Percentiles rank a stretch among this genome's conserved stretches.
Evolutionary conservation across 2,797 vertebrate genomes (phyloP).

Genomic region (Ptychobarbus kaznakovi): DNA sequence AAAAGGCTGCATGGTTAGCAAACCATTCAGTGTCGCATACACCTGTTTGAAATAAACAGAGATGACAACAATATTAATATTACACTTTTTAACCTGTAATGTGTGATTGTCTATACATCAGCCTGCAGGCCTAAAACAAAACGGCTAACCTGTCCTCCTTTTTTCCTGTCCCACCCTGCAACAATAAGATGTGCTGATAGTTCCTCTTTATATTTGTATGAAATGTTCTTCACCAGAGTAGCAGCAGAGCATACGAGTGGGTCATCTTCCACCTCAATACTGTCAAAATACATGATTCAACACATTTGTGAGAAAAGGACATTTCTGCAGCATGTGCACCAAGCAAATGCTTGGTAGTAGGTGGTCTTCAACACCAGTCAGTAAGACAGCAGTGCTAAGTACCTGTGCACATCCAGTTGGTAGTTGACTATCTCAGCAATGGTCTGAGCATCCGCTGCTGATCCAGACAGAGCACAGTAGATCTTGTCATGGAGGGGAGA

Average conservation of each 20-base stretch:
- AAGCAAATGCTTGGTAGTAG: no score
- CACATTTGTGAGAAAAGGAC: background rate
- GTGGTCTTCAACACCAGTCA: no score
- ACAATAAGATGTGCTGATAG: slow-evolving; percentile 86
- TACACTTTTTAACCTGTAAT: no score
- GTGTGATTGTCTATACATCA: background rate
- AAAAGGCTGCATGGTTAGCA: slow-evolving; percentile 84
- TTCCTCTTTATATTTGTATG: slow-evolving; percentile 89
- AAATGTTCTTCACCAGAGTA: slow-evolving; percentile 83
- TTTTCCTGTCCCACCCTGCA: slow-evolving; percentile 85
- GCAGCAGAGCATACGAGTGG: slow-evolving; percentile 85
- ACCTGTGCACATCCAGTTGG: slow-evolving; percentile 89
- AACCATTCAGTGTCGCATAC: slow-evolving; percentile 82
- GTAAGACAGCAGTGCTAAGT: background rate
- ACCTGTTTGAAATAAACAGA: slow-evolving; percentile 72
- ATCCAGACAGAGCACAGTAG: slow-evolving; percentile 90
- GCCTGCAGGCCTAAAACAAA: background rate
- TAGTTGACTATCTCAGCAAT: slow-evolving; percentile 85
- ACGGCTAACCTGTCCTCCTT: slow-evolving; percentile 80
- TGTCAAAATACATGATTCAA: slow-evolving; percentile 55
- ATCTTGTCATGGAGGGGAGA: slow-evolving; percentile 80
- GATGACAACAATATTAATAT: background rate
- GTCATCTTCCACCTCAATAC: slow-evolving; percentile 80
- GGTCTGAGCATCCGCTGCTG: slow-evolving; percentile 88
- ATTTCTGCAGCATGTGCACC: background rate